A percentile compares a stretch with the other conserved stretches of the same genome.
phyloP scores from a whole-genome alignment of 2,797 vertebrate species.

The Sitta carolinensis region DNA sequence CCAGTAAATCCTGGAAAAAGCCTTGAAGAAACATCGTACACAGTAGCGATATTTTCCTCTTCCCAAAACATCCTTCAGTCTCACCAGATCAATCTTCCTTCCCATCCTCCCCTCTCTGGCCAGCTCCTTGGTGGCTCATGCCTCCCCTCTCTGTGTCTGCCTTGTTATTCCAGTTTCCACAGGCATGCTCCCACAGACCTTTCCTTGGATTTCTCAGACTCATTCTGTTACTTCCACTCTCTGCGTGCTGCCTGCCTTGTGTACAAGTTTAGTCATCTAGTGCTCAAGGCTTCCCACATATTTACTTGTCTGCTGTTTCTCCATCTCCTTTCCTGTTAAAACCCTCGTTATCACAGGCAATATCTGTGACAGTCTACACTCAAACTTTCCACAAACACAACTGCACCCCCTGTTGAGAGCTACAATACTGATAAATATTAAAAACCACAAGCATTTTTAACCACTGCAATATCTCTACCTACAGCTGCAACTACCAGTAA shows the following conservation, averaged over 20 bases:
- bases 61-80: not conserved
- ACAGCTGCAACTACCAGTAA: not conserved
- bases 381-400: not conserved
- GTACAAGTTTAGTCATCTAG: not conserved
- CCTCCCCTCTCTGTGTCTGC: not conserved
- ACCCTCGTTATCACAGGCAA: not conserved
- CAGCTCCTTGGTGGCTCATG: not conserved
- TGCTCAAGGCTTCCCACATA: not conserved
- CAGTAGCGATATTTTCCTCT: not conserved
- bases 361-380: not conserved
- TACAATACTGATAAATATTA: not conserved
- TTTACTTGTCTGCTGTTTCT: not conserved
- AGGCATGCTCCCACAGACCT: not conserved
- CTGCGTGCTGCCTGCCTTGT: not conserved
- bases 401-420: fast-evolving
- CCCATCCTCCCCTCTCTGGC: not conserved
- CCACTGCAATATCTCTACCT: not conserved
- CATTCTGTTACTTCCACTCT: slow-evolving; percentile 34
- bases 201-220: not conserved
- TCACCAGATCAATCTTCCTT: not conserved
- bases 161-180: not conserved
- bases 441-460: not conserved
- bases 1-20: not conserved
- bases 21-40: not conserved
- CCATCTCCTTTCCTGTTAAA: not conserved